Evolutionary conservation across 2,797 vertebrate species (phyloP).

Genomic region (Anguilla pacifica): DNA sequence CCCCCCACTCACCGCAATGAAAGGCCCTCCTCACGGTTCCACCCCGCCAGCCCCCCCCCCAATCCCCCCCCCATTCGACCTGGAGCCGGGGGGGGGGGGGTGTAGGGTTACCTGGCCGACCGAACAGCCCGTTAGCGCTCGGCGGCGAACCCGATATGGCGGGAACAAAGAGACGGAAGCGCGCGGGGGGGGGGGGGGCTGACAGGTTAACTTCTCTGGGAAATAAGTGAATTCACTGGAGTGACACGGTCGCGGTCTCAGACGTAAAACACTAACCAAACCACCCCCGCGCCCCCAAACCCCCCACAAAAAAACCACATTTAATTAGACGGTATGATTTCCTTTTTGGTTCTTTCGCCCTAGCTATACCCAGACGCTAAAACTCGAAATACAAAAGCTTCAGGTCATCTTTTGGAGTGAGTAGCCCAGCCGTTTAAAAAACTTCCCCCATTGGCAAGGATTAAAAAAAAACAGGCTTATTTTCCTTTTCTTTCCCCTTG

Average conservation of each 20-base stretch:
- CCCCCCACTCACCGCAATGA: constrained; percentile 52
- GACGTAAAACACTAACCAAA: not conserved
- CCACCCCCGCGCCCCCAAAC: not conserved
- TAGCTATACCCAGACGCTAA: not conserved
- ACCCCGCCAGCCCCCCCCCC: constrained; percentile 56
- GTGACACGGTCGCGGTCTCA: not conserved
- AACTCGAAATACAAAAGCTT: not conserved
- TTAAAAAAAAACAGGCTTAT: not conserved
- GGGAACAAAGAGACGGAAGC: constrained; percentile 55
- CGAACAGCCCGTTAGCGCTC: constrained; percentile 52
- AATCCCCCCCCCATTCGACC: constrained; percentile 64
- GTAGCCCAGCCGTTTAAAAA: not conserved
- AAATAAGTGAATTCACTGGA: constrained; percentile 55
- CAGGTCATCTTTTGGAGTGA: not conserved
- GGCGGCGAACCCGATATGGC: constrained; percentile 59
- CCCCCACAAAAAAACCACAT: not conserved
- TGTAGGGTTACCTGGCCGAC: constrained; percentile 68
- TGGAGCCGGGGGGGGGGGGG: constrained; percentile 54
- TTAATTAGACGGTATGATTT: not conserved
- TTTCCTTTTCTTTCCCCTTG: not conserved
- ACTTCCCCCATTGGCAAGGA: not conserved
- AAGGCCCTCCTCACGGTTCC: constrained; percentile 56
- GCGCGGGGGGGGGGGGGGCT: constrained; percentile 26
- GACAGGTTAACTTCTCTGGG: constrained; percentile 65
- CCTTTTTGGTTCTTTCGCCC: not conserved